Percentiles rank a stretch among this genome's conserved stretches.
Evolutionary conservation across 2,888 invertebrate genomes (phyloP).

Genomic region (Omphaloscelis lunosa): DNA sequence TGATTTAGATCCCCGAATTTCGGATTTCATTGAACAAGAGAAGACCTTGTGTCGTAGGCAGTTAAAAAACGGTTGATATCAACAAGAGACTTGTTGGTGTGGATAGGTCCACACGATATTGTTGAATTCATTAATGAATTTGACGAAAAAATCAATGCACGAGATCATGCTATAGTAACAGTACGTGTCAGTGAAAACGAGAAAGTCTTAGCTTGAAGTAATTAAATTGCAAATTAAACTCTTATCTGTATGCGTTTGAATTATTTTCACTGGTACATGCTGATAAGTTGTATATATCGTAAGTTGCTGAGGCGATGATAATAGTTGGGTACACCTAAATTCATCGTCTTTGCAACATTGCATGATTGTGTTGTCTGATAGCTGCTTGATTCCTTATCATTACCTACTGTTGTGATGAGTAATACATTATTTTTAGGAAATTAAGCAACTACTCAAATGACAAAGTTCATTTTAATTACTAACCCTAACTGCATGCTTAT

Average conservation of each 20-base stretch:
- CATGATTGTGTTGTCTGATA: slow-evolving; percentile 65
- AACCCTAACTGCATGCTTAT: slow-evolving; percentile 64
- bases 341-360: slow-evolving; percentile 60
- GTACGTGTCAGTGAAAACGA: slow-evolving; percentile 71
- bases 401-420: slow-evolving; percentile 30
- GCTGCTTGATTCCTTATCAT: slow-evolving; percentile 52
- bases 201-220: slow-evolving; percentile 66
- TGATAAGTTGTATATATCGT: slow-evolving; percentile 62
- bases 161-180: slow-evolving; percentile 63
- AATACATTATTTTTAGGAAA: slow-evolving; percentile 21
- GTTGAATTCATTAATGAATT: slow-evolving; percentile 55
- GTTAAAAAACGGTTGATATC: slow-evolving; percentile 23
- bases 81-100: slow-evolving; percentile 13
- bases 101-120: slow-evolving; percentile 33
- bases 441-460: slow-evolving; percentile 46
- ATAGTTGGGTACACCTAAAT: slow-evolving; percentile 39
- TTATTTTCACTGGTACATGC: slow-evolving; percentile 70
- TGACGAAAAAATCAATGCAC: slow-evolving; percentile 61
- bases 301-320: slow-evolving; percentile 62
- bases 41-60: slow-evolving; percentile 12
- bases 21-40: slow-evolving; percentile 17
- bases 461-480: slow-evolving; percentile 49
- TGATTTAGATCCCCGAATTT: background rate
- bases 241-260: slow-evolving; percentile 63
- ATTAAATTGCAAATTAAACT: slow-evolving; percentile 70